Evolutionary conservation across 2,888 invertebrate genomes (phyloP).

Genomic region (Ischnus inquisitorius): DNA sequence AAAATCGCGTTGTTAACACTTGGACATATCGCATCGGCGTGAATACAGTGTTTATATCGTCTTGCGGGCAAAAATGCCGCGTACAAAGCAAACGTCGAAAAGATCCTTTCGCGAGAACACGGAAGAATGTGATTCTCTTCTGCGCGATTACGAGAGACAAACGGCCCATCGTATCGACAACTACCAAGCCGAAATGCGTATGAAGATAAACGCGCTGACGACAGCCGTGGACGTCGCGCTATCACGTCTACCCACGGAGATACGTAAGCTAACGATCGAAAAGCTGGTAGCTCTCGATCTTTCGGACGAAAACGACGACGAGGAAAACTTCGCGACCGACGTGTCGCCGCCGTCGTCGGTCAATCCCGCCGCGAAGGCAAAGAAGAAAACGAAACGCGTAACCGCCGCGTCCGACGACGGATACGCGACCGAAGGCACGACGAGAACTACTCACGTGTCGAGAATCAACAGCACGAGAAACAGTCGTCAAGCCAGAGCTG

Average conservation of each 20-base stretch:
- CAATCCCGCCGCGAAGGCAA: slow-evolving; percentile 25
- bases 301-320: slow-evolving; percentile 37
- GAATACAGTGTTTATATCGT: not conserved
- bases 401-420: slow-evolving; percentile 81
- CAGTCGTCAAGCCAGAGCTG: slow-evolving; percentile 27
- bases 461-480: slow-evolving; percentile 50
- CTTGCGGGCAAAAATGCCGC: slow-evolving; percentile 76
- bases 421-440: slow-evolving; percentile 78
- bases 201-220: slow-evolving; percentile 70
- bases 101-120: slow-evolving; percentile 60
- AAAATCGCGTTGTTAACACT: not conserved
- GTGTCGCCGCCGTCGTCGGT: slow-evolving; percentile 44
- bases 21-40: not conserved
- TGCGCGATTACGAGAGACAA: slow-evolving; percentile 77
- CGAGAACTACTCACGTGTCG: slow-evolving; percentile 57
- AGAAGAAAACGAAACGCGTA: slow-evolving; percentile 72
- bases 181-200: slow-evolving; percentile 73
- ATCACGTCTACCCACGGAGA: slow-evolving; percentile 73
- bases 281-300: slow-evolving; percentile 68
- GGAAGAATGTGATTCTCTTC: slow-evolving; percentile 73
- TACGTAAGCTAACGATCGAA: slow-evolving; percentile 75
- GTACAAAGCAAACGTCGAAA: slow-evolving; percentile 78
- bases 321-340: slow-evolving; percentile 43
- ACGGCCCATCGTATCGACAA: slow-evolving; percentile 71
- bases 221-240: slow-evolving; percentile 71